Percentiles rank a stretch among this genome's conserved stretches.
phyloP scores from a whole-genome alignment of 2,113 vertebrate genomes.

The Motacilla tschutschensis region DNA sequence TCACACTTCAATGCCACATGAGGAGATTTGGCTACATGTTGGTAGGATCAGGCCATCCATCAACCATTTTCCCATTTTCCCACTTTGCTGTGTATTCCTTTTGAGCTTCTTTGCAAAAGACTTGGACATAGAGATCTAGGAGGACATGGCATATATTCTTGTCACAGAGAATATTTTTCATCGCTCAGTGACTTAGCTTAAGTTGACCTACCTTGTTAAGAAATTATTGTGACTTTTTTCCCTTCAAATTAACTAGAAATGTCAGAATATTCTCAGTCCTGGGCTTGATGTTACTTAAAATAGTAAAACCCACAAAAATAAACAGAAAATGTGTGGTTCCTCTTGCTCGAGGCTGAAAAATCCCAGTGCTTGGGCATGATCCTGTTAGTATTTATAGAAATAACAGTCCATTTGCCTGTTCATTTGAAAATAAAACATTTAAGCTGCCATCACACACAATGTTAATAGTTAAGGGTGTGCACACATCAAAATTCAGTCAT shows the following conservation, averaged over 20 bases:
- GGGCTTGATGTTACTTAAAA: slow-evolving; percentile 6
- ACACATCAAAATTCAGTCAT: slow-evolving; percentile 40
- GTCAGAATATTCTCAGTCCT: not conserved
- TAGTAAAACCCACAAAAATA: slow-evolving; percentile 46
- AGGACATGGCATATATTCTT: not conserved
- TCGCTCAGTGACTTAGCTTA: not conserved
- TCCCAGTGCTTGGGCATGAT: slow-evolving; percentile 30
- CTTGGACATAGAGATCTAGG: not conserved
- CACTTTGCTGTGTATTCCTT: not conserved
- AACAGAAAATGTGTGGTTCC: slow-evolving; percentile 41
- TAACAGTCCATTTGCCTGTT: slow-evolving; percentile 34
- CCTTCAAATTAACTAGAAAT: slow-evolving; percentile 14
- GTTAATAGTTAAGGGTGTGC: slow-evolving; percentile 35
- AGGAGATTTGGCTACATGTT: not conserved
- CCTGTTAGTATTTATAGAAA: slow-evolving; percentile 47
- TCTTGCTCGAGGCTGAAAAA: slow-evolving; percentile 31
- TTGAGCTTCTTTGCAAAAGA: not conserved
- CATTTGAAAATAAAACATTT: slow-evolving; percentile 57
- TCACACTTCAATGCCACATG: not conserved
- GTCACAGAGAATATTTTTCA: not conserved
- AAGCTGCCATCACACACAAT: slow-evolving; percentile 13
- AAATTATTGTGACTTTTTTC: not conserved
- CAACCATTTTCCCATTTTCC: not conserved
- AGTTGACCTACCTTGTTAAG: not conserved
- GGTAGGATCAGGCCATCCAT: not conserved